A percentile compares a stretch with the other conserved stretches of the same genome.
Evolutionary conservation across 2,888 invertebrate species (phyloP).

Genomic region (Synergus laeviventris): DNA sequence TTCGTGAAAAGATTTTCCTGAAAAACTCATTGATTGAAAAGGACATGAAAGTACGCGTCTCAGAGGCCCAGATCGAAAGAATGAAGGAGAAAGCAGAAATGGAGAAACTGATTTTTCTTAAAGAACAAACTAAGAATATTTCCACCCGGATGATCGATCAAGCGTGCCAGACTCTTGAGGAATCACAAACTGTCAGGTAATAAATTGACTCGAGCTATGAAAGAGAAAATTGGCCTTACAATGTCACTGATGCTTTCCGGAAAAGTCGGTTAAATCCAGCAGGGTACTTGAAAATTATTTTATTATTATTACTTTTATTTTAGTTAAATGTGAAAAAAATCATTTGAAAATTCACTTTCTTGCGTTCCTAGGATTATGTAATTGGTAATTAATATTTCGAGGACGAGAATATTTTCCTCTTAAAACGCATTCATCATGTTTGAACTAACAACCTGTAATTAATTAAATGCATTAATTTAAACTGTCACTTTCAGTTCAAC

Average conservation of each 20-base stretch:
- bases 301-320: too few relatives aligned
- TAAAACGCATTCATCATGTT: neutral
- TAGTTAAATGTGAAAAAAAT: too few relatives aligned
- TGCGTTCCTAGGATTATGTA: neutral
- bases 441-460: neutral
- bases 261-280: neutral
- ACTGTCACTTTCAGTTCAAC: constrained; percentile 10
- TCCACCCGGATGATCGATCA: constrained; percentile 37
- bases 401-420: neutral
- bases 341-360: too few relatives aligned
- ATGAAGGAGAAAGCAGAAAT: constrained; percentile 55
- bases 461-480: neutral
- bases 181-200: constrained; percentile 19
- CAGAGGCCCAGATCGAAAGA: constrained; percentile 57
- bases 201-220: constrained; percentile 26
- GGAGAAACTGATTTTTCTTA: constrained; percentile 58
- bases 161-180: constrained; percentile 39
- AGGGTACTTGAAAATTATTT: neutral
- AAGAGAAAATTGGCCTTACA: constrained; percentile 22
- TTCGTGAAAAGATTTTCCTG: constrained; percentile 61
- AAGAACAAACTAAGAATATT: constrained; percentile 49
- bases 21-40: constrained; percentile 60
- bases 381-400: neutral
- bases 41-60: constrained; percentile 50
- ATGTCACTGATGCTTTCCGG: neutral